Conservation (phyloP, 2,797 vertebrate species). For the Mallotus villosus region DNA sequence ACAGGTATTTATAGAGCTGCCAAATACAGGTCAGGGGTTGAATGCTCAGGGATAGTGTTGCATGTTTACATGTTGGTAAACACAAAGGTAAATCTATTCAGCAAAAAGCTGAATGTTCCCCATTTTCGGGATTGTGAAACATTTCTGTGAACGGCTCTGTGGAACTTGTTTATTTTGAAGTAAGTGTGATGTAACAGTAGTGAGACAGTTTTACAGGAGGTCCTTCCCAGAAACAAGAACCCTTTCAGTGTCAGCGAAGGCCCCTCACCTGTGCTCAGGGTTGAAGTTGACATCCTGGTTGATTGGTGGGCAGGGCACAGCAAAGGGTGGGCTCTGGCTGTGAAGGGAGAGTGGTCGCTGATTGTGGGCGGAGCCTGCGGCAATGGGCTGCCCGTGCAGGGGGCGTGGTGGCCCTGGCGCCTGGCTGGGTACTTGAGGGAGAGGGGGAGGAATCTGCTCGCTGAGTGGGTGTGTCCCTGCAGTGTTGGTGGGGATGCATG, state of each 20-base stretch:
- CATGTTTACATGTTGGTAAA: constrained; percentile 18
- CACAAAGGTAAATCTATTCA: background rate
- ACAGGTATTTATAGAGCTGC: constrained; percentile 14
- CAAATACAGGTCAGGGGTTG: background rate
- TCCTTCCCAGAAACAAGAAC: background rate
- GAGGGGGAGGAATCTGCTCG: constrained; percentile 66
- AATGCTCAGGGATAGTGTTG: background rate
- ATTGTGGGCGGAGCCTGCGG: constrained; percentile 46
- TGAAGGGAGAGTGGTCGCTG: constrained; percentile 63
- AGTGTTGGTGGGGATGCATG: constrained; percentile 69
- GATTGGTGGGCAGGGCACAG: constrained; percentile 82
- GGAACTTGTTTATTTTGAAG: background rate
- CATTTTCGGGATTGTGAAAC: background rate
- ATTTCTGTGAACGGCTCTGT: background rate
- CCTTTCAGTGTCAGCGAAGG: too few relatives aligned
- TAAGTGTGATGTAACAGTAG: background rate
- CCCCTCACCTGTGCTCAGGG: constrained; percentile 86
- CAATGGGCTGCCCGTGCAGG: constrained; percentile 61
- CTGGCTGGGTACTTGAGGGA: constrained; percentile 53
- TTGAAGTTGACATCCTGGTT: constrained; percentile 82
- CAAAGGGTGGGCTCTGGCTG: constrained; percentile 79
- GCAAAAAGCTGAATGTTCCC: background rate
- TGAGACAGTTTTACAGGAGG: background rate
- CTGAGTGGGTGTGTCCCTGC: constrained; percentile 71
- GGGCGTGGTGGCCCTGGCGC: constrained; percentile 46